Conservation (phyloP, 37 sponge, comb jelly and placozoan species). For the Spongia lamella region DNA sequence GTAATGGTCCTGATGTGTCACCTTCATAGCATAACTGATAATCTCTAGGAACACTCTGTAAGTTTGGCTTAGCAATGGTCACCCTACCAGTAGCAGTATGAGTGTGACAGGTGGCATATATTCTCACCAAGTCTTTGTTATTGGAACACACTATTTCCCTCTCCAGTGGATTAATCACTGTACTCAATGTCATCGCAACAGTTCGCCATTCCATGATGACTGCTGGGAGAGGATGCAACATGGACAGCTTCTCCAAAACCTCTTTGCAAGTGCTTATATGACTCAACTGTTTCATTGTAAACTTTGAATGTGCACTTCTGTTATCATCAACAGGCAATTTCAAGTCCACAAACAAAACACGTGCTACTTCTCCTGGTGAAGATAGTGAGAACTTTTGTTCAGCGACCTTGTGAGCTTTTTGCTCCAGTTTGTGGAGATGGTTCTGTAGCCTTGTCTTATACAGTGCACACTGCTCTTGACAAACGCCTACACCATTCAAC, state of each 20-base stretch:
- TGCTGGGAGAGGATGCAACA: constrained; percentile 84
- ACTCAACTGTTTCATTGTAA: constrained; percentile 18
- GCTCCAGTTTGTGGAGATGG: constrained; percentile 62
- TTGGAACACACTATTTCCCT: constrained; percentile 49
- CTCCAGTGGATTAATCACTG: constrained; percentile 78
- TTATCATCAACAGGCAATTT: constrained; percentile 48
- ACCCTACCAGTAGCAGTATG: constrained; percentile 96
- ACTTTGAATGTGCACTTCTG: constrained; percentile 13
- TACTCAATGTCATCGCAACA: constrained; percentile 76
- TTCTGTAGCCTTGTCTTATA: constrained; percentile 54
- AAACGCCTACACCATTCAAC: constrained; percentile 87
- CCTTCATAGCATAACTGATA: constrained; percentile 57
- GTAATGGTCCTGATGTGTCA: background rate
- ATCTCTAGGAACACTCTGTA: constrained; percentile 92
- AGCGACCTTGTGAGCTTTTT: constrained; percentile 68
- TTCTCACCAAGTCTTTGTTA: constrained; percentile 21
- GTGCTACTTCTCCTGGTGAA: constrained; percentile 86
- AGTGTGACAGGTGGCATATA: constrained; percentile 57
- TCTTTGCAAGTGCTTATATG: constrained; percentile 91
- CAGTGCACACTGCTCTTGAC: constrained; percentile 46
- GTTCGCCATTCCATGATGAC: constrained; percentile 90
- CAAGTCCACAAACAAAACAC: constrained; percentile 84
- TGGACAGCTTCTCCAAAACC: constrained; percentile 80
- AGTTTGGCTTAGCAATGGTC: constrained; percentile 73
- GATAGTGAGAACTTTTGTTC: constrained; percentile 72